Evolutionary conservation across 2,888 invertebrate genomes (phyloP).

Genomic region (Lasioglossum figueresi): DNA sequence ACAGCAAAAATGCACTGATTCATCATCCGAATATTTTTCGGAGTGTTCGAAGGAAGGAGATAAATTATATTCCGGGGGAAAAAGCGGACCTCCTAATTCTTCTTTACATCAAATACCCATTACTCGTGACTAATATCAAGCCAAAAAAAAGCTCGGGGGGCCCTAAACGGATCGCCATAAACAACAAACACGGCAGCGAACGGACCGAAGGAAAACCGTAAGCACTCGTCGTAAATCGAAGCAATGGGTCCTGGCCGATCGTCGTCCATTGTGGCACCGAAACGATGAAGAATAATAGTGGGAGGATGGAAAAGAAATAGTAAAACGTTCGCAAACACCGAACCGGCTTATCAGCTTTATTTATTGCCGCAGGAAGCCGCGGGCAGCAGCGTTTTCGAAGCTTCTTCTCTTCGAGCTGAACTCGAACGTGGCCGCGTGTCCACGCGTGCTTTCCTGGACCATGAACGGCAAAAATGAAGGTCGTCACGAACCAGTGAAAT

Average conservation of each 20-base stretch:
- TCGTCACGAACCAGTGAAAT: constrained; percentile 54
- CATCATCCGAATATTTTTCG: not conserved
- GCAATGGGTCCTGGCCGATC: constrained; percentile 49
- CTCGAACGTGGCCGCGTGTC: constrained; percentile 47
- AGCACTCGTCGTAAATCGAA: constrained; percentile 43
- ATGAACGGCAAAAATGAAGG: constrained; percentile 34
- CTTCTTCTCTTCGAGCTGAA: constrained; percentile 61
- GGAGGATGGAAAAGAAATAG: constrained; percentile 71
- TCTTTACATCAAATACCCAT: not conserved
- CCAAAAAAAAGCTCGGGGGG: not conserved
- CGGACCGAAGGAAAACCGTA: constrained; percentile 18
- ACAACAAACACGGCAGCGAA: constrained; percentile 6
- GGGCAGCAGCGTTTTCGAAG: constrained; percentile 59
- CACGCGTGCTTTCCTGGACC: constrained; percentile 46
- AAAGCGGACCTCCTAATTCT: constrained; percentile 4
- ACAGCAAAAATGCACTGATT: not conserved
- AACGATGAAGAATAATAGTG: constrained; percentile 68
- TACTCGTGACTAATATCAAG: constrained; percentile 1
- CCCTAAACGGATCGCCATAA: constrained; percentile 33
- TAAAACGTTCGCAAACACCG: constrained; percentile 74
- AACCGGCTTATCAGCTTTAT: constrained; percentile 76
- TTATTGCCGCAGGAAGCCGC: constrained; percentile 73
- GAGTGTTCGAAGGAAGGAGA: not conserved
- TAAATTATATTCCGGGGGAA: not conserved
- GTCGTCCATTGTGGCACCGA: constrained; percentile 61